A percentile compares a stretch with the other conserved stretches of the same genome.
Conservation (phyloP, 2,113 vertebrate genomes). For the Scatophagus argus region DNA sequence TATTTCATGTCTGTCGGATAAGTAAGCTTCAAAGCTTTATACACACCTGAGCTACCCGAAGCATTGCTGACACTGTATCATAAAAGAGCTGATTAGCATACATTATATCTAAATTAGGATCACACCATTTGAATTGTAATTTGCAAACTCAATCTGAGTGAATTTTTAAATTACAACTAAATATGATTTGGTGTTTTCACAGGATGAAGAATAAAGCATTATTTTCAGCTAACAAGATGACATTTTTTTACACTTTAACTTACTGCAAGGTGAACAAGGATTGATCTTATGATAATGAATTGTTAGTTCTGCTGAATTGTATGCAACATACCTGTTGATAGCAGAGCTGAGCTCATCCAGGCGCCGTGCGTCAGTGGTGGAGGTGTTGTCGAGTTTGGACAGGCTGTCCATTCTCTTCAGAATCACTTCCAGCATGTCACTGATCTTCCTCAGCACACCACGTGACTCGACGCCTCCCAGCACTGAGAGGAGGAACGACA, state of each 20-base stretch:
- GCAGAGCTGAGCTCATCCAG: conserved; percentile 86
- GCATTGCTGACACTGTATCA: not conserved
- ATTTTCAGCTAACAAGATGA: not conserved
- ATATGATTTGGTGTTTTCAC: conserved; percentile 1
- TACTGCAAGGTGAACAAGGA: not conserved
- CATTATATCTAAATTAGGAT: not conserved
- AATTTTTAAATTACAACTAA: not conserved
- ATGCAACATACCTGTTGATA: conserved; percentile 89
- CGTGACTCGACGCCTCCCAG: conserved; percentile 92
- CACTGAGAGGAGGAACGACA: conserved; percentile 82
- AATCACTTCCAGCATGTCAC: conserved; percentile 96
- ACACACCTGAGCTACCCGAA: conserved; percentile 10
- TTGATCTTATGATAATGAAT: too few species aligned
- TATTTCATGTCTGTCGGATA: not conserved
- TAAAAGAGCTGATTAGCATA: not conserved
- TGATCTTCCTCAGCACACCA: conserved; percentile 94
- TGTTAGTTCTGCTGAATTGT: too few species aligned
- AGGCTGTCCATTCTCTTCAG: conserved; percentile 93
- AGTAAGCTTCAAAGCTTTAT: conserved; percentile 8
- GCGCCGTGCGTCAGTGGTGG: conserved; percentile 85
- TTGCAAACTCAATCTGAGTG: not conserved
- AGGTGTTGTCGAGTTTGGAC: conserved; percentile 90
- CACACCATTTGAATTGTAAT: not conserved
- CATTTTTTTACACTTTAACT: not conserved
- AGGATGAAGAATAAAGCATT: not conserved